Evolutionary conservation across 2,888 invertebrate species (phyloP), one percentile per base, ranked within the genome.

Genomic region (Apamea sordens): DNA sequence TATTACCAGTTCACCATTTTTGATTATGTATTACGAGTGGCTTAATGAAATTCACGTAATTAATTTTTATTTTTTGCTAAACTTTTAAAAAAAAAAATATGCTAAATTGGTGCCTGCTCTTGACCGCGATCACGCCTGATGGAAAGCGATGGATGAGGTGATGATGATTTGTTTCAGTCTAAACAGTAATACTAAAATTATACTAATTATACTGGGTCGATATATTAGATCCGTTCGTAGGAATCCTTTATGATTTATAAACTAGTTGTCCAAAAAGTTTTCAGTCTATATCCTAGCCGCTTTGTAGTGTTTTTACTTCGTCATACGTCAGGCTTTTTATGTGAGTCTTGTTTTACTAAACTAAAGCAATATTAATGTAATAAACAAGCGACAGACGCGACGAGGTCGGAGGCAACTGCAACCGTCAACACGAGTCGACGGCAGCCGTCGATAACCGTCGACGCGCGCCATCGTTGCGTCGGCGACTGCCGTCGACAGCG

Each of bases 301-400:
- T 24, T 11, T 56, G 10, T 56, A 53, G 7, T n/a, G 11, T n/a
- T 59, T n/a, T 59, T 59, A 59, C n/a, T n/a, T 59, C n/a, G 1
- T 56, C 59, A 59, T n/a, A 59, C 56, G n/a, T 59, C n/a, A n/a
- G n/a, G 56, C n/a, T 59, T n/a, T 59, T 59, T 59, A 59, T 59
- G 5, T n/a, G 11, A n/a, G n/a, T n/a, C n/a, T n/a, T n/a, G 1
- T 56, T n/a, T 59, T 59, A n/a, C n/a, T 59, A 1, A 59, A n/a
- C n/a, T 13, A n/a, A 59, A n/a, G n/a, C n/a, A 59, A n/a, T 59
- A 59, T 13, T 24, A 24, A 24, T 24, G n/a, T n/a, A n/a, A n/a
- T 59, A 50, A 6, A 53, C 21, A 7, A 53, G 50, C 50, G 7
- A 32, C 32, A 21, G 2, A 21, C 21, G 50, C 50, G 0, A 7